Evolutionary conservation across 2,113 vertebrate genomes (phyloP).

Genomic region (Turdus rufiventris): DNA sequence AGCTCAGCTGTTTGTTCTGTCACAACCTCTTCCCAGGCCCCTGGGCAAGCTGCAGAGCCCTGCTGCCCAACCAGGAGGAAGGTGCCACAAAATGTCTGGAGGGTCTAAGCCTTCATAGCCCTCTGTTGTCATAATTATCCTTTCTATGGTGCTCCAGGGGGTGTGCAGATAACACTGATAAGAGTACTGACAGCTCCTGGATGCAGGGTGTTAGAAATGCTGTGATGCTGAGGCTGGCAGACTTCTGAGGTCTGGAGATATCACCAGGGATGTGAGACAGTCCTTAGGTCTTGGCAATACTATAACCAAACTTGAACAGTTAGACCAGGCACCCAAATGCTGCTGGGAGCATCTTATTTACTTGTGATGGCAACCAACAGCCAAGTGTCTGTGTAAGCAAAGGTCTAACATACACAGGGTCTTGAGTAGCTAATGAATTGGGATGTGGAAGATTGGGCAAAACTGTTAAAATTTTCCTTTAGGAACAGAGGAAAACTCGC

Average conservation of each 20-base stretch:
- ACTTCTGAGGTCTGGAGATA: not conserved
- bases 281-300: not conserved
- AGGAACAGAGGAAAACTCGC: not conserved
- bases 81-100: not conserved
- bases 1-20: not conserved
- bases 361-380: not conserved
- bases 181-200: not conserved
- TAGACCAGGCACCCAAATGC: not conserved
- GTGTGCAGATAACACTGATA: not conserved
- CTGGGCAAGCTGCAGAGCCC: not conserved
- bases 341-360: not conserved
- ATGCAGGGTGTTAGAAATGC: not conserved
- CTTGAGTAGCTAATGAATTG: not conserved
- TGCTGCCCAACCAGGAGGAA: not conserved
- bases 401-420: not conserved
- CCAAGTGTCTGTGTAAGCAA: not conserved
- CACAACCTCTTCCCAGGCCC: rapidly evolving
- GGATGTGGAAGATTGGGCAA: not conserved
- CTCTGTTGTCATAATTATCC: not conserved
- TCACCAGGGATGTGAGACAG: rapidly evolving
- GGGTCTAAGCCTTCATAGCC: not conserved
- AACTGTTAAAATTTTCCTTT: not conserved
- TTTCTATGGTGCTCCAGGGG: rapidly evolving
- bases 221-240: not conserved
- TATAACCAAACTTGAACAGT: not conserved